These are phyloP conservation scores for Drosophila ercepeae DNA, from an alignment of 1,140 invertebrate species.

Conservation along the genomic window DNA sequence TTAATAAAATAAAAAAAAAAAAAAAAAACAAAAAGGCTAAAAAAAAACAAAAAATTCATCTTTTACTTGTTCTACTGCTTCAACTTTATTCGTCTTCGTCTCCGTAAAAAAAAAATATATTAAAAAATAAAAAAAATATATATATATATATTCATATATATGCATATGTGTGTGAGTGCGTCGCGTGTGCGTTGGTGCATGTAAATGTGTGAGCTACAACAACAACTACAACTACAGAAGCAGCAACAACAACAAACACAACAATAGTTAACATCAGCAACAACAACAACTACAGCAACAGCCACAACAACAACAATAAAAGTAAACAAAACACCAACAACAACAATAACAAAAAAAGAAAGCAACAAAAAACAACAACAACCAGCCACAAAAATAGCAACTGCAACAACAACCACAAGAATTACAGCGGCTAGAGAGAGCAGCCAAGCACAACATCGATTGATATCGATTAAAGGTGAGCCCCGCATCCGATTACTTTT, in stretches of 20 bases:
- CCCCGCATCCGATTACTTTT: neutral
- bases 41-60: conserved; percentile 29
- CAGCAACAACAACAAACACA: conserved; percentile 43
- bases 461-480: conserved; percentile 78
- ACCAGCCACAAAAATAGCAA: conserved; percentile 20
- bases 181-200: conserved; percentile 63
- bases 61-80: conserved; percentile 53
- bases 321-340: conserved; percentile 17
- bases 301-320: conserved; percentile 29
- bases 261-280: conserved; percentile 37
- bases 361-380: conserved; percentile 34
- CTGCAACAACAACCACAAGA: conserved; percentile 46
- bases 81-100: conserved; percentile 56
- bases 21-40: conserved; percentile 13
- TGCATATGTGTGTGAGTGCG: conserved; percentile 51
- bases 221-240: conserved; percentile 26
- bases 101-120: conserved; percentile 47
- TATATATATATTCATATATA: conserved; percentile 22
- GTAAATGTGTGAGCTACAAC: conserved; percentile 60
- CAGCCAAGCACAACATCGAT: conserved; percentile 69
- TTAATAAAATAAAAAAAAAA: conserved; percentile 22
- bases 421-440: conserved; percentile 38
- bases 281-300: conserved; percentile 28
- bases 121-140: conserved; percentile 11
- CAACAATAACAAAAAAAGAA: conserved; percentile 21